These are phyloP conservation scores for Beris morrisii DNA, from an alignment of 2,888 invertebrate species.

Conservation along the genomic window DNA sequence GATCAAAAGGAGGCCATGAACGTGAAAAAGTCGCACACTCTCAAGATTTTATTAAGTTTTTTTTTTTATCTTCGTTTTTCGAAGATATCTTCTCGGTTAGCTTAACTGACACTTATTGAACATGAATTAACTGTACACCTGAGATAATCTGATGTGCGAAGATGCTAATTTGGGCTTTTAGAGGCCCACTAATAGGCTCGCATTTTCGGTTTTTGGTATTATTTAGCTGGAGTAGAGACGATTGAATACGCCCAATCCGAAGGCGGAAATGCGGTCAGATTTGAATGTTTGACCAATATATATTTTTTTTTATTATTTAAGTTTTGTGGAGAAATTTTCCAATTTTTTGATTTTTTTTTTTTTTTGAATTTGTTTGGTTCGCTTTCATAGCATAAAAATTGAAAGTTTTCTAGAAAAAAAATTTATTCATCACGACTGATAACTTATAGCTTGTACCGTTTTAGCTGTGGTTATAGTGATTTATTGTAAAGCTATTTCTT, in stretches of 20 bases:
- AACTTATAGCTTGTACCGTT: too few species aligned
- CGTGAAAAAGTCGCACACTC: neutral
- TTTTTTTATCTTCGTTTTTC: neutral
- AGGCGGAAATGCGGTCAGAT: conserved; percentile 22
- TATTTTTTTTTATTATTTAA: conserved; percentile 17
- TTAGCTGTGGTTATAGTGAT: too few species aligned
- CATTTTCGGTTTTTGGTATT: neutral
- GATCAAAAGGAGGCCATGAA: conserved; percentile 17
- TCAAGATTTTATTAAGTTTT: neutral
- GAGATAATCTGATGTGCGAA: conserved; percentile 17
- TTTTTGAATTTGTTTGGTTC: conserved; percentile 7
- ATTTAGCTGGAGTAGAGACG: neutral
- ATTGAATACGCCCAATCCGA: conserved; percentile 2
- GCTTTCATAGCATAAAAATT: conserved; percentile 26
- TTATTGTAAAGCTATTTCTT: too few species aligned
- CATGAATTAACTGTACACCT: conserved; percentile 28
- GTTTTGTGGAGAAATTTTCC: conserved; percentile 22
- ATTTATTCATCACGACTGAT: too few species aligned
- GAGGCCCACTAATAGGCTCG: conserved; percentile 17
- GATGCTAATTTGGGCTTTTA: conserved; percentile 25
- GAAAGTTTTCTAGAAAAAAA: conserved; percentile 16
- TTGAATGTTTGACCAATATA: conserved; percentile 24
- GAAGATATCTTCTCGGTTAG: neutral
- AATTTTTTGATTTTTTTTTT: conserved; percentile 2
- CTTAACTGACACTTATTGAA: conserved; percentile 24